These are phyloP conservation scores for Turnix velox DNA, from an alignment of 2,113 vertebrate species.

Conservation along the genomic window DNA sequence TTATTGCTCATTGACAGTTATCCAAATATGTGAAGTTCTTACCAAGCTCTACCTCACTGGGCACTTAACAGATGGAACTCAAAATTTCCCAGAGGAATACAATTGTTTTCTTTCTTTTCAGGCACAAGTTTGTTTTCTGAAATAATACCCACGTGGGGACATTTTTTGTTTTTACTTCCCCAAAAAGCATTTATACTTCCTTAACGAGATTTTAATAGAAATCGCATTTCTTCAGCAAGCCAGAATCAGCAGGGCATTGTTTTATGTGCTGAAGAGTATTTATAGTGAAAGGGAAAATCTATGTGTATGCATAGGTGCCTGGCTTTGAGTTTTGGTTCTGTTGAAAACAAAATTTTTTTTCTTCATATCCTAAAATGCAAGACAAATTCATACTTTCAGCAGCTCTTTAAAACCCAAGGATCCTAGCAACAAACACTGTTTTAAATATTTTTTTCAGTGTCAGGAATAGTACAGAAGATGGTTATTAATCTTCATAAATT, in stretches of 20 bases:
- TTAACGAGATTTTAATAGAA: constrained; percentile 17
- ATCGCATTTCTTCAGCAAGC: constrained; percentile 2
- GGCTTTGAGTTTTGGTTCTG: neutral
- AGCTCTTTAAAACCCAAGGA: neutral
- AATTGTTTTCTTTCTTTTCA: neutral
- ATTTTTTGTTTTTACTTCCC: neutral
- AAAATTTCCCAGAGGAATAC: neutral
- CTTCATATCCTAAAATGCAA: neutral
- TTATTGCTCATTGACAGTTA: neutral
- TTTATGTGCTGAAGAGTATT: neutral
- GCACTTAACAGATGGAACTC: neutral
- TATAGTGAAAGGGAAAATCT: neutral
- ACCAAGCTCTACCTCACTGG: neutral
- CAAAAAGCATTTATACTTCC: neutral
- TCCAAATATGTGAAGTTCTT: neutral
- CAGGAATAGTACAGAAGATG: neutral
- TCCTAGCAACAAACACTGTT: neutral
- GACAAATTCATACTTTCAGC: neutral
- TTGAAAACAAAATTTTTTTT: neutral
- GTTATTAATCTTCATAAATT: constrained; percentile 11
- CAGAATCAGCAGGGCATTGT: constrained; percentile 4
- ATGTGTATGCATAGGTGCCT: neutral
- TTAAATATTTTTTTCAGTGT: neutral
- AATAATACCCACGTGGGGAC: neutral
- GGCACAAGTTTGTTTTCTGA: neutral